phyloP scores from a whole-genome alignment of 2,888 invertebrate genomes.

The Saturnia japonica region DNA sequence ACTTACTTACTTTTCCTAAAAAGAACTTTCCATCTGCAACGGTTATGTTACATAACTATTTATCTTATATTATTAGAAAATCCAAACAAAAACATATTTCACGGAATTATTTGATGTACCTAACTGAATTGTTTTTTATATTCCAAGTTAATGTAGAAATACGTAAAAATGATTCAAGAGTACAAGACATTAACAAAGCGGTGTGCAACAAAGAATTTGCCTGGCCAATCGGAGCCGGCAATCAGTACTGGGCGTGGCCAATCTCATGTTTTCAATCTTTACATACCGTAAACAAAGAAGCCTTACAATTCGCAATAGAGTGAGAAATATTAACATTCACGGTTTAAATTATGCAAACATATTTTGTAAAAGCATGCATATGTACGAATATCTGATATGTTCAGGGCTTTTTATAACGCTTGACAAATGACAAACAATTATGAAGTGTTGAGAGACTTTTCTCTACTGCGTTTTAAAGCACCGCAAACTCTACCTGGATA shows the following conservation, averaged over 20 bases:
- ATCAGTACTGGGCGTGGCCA: constrained; percentile 67
- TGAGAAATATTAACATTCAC: constrained; percentile 21
- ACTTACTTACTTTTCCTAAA: not conserved
- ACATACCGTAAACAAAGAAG: constrained; percentile 63
- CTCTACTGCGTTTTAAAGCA: not conserved
- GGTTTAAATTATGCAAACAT: constrained; percentile 13
- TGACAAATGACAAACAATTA: not conserved
- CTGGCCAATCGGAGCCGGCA: constrained; percentile 65
- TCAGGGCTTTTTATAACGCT: not conserved
- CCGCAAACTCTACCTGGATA: not conserved
- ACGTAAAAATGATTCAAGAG: constrained; percentile 62
- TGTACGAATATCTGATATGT: not conserved
- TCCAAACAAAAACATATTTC: too few relatives aligned
- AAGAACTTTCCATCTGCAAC: not conserved
- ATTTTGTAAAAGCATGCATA: not conserved
- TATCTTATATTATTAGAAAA: not conserved
- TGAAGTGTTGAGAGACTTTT: not conserved
- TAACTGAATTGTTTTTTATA: not conserved
- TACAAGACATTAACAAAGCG: constrained; percentile 69
- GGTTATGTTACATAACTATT: not conserved
- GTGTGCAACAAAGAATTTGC: constrained; percentile 64
- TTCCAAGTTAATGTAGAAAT: constrained; percentile 21
- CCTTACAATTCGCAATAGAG: constrained; percentile 58
- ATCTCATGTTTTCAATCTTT: constrained; percentile 60
- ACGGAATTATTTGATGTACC: not conserved